Percentiles rank a stretch among this genome's conserved stretches.
Evolutionary conservation across 2,797 vertebrate genomes (phyloP).

Genomic region (Etheostoma perlongum): DNA sequence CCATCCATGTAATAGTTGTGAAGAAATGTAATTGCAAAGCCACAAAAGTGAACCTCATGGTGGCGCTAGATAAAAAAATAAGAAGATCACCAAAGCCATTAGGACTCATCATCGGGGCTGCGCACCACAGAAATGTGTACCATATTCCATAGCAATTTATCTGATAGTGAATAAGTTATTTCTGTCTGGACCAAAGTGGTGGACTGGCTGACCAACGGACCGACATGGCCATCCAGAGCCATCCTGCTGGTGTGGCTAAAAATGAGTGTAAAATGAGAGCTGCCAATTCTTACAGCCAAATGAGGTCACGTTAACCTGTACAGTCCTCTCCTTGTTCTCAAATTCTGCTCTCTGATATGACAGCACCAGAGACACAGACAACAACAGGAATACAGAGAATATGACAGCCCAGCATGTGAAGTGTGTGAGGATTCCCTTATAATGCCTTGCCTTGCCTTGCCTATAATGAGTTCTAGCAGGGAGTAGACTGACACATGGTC

Average conservation of each 20-base stretch:
- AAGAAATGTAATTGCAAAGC: background rate
- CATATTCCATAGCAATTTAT: background rate
- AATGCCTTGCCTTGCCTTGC: no score
- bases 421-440: background rate
- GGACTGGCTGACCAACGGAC: background rate
- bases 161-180: background rate
- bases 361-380: background rate
- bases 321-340: background rate
- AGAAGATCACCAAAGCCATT: no score
- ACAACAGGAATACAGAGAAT: background rate
- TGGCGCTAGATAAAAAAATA: no score
- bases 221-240: background rate
- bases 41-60: background rate
- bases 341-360: background rate
- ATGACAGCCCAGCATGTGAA: background rate
- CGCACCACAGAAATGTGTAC: background rate
- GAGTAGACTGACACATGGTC: no score
- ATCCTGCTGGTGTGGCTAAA: background rate
- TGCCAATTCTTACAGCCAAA: background rate
- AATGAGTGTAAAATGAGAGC: background rate
- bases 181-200: background rate
- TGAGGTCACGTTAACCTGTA: background rate
- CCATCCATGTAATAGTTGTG: background rate
- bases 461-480: background rate
- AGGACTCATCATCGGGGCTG: background rate